These are phyloP conservation scores for Arvicanthis niloticus DNA, from an alignment of 2,113 vertebrate genomes.

Conservation along the genomic window DNA sequence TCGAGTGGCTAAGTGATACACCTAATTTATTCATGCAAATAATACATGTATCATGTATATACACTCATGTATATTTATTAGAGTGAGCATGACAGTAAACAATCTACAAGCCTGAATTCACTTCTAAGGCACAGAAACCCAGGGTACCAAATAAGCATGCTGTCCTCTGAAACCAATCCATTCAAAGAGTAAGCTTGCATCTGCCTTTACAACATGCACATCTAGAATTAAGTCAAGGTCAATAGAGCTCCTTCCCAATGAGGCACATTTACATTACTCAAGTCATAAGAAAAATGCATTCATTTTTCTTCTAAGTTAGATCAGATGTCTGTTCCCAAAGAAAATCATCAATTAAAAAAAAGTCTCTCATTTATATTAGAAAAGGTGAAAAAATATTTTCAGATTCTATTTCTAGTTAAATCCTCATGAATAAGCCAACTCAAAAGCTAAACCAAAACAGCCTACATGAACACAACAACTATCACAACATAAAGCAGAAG, in stretches of 20 bases:
- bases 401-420: conserved; percentile 50
- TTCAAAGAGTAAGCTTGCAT: neutral
- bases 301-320: conserved; percentile 1
- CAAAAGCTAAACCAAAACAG: conserved; percentile 45
- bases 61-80: conserved; percentile 13
- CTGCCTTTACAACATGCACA: neutral
- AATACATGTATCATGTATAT: neutral
- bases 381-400: neutral
- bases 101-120: neutral
- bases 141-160: neutral
- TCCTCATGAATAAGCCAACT: conserved; percentile 24
- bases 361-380: conserved; percentile 18
- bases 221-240: neutral
- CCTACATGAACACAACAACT: conserved; percentile 68
- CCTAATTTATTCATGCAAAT: neutral
- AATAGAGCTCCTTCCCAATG: conserved; percentile 21
- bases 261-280: neutral
- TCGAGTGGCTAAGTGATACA: neutral
- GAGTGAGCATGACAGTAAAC: neutral
- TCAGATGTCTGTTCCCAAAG: conserved; percentile 38
- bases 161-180: neutral
- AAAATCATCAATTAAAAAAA: conserved; percentile 44
- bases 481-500: conserved; percentile 70
- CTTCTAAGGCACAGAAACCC: conserved; percentile 10
- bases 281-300: neutral